These are phyloP conservation scores for Temnothorax longispinosus DNA, from an alignment of 1,140 invertebrate species.

Conservation along the genomic window DNA sequence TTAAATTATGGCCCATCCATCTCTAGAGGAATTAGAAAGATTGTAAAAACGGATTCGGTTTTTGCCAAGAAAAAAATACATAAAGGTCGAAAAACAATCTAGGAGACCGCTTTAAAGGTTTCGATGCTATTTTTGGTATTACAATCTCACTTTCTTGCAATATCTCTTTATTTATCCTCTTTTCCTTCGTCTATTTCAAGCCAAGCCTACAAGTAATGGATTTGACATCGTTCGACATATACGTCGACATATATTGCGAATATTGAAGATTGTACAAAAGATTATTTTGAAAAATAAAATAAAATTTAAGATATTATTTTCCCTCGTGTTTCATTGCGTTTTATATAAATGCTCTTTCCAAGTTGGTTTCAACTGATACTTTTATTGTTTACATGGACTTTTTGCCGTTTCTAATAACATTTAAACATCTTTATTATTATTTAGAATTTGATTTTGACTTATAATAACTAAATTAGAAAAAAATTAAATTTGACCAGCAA, in stretches of 20 bases:
- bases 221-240: neutral
- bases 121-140: neutral
- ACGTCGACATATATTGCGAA: neutral
- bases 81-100: neutral
- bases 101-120: neutral
- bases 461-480: no score
- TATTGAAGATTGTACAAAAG: neutral
- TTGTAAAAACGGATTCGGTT: neutral
- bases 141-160: neutral
- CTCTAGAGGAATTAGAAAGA: neutral
- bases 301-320: neutral
- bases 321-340: neutral
- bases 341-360: neutral
- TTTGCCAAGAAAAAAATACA: neutral
- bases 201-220: neutral
- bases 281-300: constrained; percentile 9
- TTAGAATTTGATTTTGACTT: no score
- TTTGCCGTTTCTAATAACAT: neutral
- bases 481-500: no score
- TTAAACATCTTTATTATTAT: no score
- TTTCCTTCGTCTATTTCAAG: neutral
- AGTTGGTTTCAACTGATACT: neutral
- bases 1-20: neutral
- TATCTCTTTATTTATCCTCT: neutral
- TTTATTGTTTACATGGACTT: neutral